Conservation (phyloP, 2,113 vertebrate genomes). For the Perca schrenkii region DNA sequence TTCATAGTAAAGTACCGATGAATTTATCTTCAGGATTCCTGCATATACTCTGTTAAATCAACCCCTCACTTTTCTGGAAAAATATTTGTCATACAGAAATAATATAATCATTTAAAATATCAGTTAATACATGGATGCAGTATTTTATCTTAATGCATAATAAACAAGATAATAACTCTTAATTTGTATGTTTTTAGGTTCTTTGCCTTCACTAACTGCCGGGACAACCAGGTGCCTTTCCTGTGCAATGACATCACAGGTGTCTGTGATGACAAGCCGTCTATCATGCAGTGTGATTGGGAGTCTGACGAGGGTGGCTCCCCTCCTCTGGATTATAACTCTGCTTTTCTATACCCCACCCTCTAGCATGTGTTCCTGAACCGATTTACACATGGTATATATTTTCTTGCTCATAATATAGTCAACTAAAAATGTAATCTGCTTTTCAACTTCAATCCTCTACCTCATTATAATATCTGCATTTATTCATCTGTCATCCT, state of each 20-base stretch:
- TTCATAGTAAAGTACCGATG: no score
- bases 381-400: slow-evolving; percentile 18
- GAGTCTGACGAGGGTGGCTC: slow-evolving; percentile 61
- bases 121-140: background rate
- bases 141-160: background rate
- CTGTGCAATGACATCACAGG: slow-evolving; percentile 37
- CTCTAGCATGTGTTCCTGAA: slow-evolving; percentile 55
- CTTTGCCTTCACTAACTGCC: slow-evolving; percentile 63
- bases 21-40: no score
- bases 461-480: slow-evolving; percentile 43
- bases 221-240: slow-evolving; percentile 48
- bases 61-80: background rate
- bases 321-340: slow-evolving; percentile 82
- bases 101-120: background rate
- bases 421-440: background rate
- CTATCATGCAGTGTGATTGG: slow-evolving; percentile 54
- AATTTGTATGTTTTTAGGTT: slow-evolving; percentile 58
- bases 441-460: slow-evolving; percentile 18
- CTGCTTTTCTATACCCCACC: slow-evolving; percentile 82
- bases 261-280: slow-evolving; percentile 42
- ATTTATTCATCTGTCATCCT: background rate
- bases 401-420: slow-evolving; percentile 1
- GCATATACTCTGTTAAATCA: no score
- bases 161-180: background rate
- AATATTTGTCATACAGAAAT: background rate